These are phyloP conservation scores for Scomber scombrus DNA, from an alignment of 2,113 vertebrate species.

Conservation along the genomic window DNA sequence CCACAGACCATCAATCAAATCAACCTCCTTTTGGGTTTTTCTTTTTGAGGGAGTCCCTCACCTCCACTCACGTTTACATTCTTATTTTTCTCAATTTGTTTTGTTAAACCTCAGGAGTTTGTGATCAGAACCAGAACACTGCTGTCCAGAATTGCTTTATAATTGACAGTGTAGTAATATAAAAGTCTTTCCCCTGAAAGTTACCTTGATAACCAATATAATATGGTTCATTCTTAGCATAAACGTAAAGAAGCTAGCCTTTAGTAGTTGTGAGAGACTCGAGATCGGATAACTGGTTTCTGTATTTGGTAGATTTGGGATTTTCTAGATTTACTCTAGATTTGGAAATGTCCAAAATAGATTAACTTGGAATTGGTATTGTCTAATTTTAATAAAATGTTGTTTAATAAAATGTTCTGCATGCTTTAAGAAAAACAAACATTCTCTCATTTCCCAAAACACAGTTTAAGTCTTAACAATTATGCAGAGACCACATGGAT, in stretches of 20 bases:
- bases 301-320: no score
- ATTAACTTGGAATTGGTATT: constrained; percentile 6
- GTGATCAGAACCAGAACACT: constrained; percentile 25
- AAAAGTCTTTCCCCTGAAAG: background rate
- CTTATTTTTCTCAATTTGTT: constrained; percentile 59
- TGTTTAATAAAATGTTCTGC: background rate
- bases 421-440: constrained; percentile 7
- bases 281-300: background rate
- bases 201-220: constrained; percentile 33
- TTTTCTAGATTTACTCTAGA: background rate
- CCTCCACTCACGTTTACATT: constrained; percentile 70
- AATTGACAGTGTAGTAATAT: constrained; percentile 25
- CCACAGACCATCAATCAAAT: constrained; percentile 77
- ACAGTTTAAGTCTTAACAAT: constrained; percentile 3
- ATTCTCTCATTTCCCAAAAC: background rate
- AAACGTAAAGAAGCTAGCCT: constrained; percentile 32
- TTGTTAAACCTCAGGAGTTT: constrained; percentile 57
- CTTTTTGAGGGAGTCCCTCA: constrained; percentile 51
- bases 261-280: constrained; percentile 16
- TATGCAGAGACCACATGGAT: constrained; percentile 22
- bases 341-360: constrained; percentile 15
- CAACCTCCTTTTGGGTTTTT: constrained; percentile 56
- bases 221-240: constrained; percentile 19
- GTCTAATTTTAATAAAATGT: background rate
- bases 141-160: constrained; percentile 31